Evolutionary conservation across 1,140 invertebrate genomes (phyloP).

Genomic region (Mizuhopecten yessoensis): DNA sequence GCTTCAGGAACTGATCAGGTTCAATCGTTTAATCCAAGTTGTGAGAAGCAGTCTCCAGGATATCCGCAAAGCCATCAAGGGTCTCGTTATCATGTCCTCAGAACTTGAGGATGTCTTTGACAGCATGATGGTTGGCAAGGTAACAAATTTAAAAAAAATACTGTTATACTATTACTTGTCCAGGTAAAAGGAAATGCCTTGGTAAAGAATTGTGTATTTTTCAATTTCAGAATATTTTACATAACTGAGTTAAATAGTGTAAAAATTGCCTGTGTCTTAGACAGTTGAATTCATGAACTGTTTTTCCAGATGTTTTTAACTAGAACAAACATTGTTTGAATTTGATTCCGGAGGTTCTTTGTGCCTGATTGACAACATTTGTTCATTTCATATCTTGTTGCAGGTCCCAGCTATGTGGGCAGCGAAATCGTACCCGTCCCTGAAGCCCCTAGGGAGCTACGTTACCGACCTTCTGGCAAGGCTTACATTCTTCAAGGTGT

Average conservation of each 20-base stretch:
- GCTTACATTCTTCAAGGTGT: constrained; percentile 85
- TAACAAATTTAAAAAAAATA: too few relatives aligned
- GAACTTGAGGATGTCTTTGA: constrained; percentile 83
- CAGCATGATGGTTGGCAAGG: constrained; percentile 85
- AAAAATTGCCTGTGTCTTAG: too few relatives aligned
- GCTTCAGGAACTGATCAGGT: constrained; percentile 83
- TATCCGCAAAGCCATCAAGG: constrained; percentile 82
- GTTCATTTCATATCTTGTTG: not conserved
- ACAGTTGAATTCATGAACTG: too few relatives aligned
- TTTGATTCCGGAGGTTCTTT: too few relatives aligned
- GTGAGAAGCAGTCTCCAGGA: constrained; percentile 80
- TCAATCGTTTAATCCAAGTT: constrained; percentile 82
- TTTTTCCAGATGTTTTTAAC: too few relatives aligned
- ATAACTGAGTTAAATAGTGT: too few relatives aligned
- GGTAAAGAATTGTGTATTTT: too few relatives aligned
- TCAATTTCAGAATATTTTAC: too few relatives aligned
- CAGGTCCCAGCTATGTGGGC: constrained; percentile 82
- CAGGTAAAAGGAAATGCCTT: too few relatives aligned
- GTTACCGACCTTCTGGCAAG: constrained; percentile 84
- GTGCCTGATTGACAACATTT: too few relatives aligned
- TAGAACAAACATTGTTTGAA: too few relatives aligned
- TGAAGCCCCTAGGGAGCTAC: constrained; percentile 83
- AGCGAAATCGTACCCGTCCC: constrained; percentile 82
- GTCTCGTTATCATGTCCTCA: constrained; percentile 81
- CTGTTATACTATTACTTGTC: too few relatives aligned